Evolutionary conservation across 2,113 vertebrate genomes (phyloP).

Genomic region (Otus sunia): DNA sequence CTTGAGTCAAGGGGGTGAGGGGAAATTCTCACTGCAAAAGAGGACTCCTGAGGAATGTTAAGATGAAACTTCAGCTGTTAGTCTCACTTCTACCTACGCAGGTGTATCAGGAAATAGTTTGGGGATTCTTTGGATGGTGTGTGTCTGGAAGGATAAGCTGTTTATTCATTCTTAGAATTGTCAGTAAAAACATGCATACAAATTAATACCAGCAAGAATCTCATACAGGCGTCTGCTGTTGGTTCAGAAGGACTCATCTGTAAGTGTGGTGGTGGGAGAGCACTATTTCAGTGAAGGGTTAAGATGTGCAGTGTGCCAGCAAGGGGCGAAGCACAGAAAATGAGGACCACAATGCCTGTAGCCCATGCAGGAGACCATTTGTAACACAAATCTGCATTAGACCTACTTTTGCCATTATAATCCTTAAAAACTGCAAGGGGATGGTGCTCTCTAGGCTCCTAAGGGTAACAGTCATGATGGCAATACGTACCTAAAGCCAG

Average conservation of each 20-base stretch:
- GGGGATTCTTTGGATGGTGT: background rate
- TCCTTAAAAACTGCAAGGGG: background rate
- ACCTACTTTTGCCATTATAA: background rate
- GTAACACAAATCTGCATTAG: background rate
- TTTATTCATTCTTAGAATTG: background rate
- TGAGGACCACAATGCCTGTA: background rate
- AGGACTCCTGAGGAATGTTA: background rate
- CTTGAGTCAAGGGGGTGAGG: background rate
- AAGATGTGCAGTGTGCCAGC: background rate
- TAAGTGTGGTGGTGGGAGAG: background rate
- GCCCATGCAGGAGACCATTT: background rate
- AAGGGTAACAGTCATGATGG: background rate
- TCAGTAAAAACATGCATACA: background rate
- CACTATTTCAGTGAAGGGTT: background rate
- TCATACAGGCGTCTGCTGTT: background rate
- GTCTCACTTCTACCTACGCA: background rate
- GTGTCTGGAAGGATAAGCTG: background rate
- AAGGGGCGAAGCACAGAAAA: background rate
- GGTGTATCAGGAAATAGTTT: background rate
- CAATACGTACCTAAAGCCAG: background rate
- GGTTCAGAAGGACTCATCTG: background rate
- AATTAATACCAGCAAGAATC: background rate
- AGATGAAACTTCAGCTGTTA: background rate
- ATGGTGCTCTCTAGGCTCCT: background rate
- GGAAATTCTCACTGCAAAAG: background rate